A percentile compares a stretch with the other conserved stretches of the same genome.
Evolutionary conservation across 1,140 invertebrate species (phyloP).

Genomic region (Euwallacea fornicatus): DNA sequence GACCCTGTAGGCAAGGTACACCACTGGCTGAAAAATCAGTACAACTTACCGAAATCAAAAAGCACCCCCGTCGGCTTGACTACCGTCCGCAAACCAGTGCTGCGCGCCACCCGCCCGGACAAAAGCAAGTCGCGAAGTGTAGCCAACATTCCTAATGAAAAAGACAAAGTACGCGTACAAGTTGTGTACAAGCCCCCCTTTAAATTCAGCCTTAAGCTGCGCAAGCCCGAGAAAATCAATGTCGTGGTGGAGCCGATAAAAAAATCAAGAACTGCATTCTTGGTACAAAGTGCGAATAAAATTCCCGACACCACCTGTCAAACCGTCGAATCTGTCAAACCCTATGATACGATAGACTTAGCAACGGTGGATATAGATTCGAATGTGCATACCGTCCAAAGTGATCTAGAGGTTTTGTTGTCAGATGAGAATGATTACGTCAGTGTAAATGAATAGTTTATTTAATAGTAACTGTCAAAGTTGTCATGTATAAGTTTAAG

Average conservation of each 20-base stretch:
- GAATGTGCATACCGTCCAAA: slow-evolving; percentile 64
- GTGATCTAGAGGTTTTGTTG: slow-evolving; percentile 64
- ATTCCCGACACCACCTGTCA: neutral
- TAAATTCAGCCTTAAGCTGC: slow-evolving; percentile 78
- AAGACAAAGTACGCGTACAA: slow-evolving; percentile 72
- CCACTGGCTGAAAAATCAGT: slow-evolving; percentile 75
- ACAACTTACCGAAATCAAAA: slow-evolving; percentile 66
- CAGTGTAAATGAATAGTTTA: slow-evolving; percentile 18
- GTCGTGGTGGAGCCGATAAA: slow-evolving; percentile 44
- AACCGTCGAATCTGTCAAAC: slow-evolving; percentile 1
- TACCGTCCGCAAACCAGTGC: slow-evolving; percentile 47
- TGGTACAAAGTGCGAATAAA: slow-evolving; percentile 54
- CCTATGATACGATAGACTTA: slow-evolving; percentile 33
- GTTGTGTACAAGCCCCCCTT: slow-evolving; percentile 85
- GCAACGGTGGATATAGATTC: slow-evolving; percentile 54
- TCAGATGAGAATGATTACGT: slow-evolving; percentile 54
- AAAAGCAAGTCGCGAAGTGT: slow-evolving; percentile 54
- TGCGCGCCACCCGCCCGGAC: slow-evolving; percentile 50
- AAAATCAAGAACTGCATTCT: slow-evolving; percentile 55
- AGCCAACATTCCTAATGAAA: slow-evolving; percentile 56
- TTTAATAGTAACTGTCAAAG: neutral
- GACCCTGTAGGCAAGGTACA: slow-evolving; percentile 81
- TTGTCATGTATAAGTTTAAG: neutral
- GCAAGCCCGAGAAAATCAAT: slow-evolving; percentile 65
- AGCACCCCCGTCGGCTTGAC: slow-evolving; percentile 69